A percentile compares a stretch with the other conserved stretches of the same genome.
Conservation (phyloP, 2,888 invertebrate genomes). For the Dione vanillae region DNA sequence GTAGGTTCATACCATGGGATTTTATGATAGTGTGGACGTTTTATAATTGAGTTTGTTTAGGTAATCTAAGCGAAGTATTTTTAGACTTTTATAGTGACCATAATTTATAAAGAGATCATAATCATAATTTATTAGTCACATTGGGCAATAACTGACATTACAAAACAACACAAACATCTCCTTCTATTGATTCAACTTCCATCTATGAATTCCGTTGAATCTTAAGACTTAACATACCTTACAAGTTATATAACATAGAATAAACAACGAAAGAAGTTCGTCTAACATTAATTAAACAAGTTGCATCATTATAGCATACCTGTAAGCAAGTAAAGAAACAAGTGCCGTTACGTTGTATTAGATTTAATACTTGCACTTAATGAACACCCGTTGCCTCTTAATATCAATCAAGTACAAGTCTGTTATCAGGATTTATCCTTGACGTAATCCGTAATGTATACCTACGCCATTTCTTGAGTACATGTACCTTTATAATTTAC, state of each 20-base stretch:
- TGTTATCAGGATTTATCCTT: constrained; percentile 33
- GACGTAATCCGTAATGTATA: not conserved
- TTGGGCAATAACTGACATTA: too few relatives aligned
- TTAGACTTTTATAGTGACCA: too few relatives aligned
- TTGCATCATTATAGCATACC: constrained; percentile 15
- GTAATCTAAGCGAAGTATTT: too few relatives aligned
- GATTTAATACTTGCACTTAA: constrained; percentile 36
- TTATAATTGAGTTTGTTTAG: too few relatives aligned
- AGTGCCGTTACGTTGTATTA: constrained; percentile 40
- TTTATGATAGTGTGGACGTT: too few relatives aligned
- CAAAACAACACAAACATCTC: too few relatives aligned
- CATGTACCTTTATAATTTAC: constrained; percentile 28
- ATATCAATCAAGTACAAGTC: constrained; percentile 38
- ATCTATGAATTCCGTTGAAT: too few relatives aligned
- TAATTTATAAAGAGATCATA: too few relatives aligned
- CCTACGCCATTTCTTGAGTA: constrained; percentile 16
- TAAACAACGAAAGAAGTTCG: not conserved
- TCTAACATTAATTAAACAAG: constrained; percentile 4
- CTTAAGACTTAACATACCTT: too few relatives aligned
- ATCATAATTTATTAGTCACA: too few relatives aligned
- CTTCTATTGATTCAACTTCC: too few relatives aligned
- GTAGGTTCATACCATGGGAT: too few relatives aligned
- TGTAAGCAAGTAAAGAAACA: constrained; percentile 12
- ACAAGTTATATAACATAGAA: not conserved
- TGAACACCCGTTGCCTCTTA: constrained; percentile 34